Percentiles rank a stretch among this genome's conserved stretches.
Evolutionary conservation across 2,797 vertebrate genomes (phyloP).

Genomic region (Alcedo atthis): DNA sequence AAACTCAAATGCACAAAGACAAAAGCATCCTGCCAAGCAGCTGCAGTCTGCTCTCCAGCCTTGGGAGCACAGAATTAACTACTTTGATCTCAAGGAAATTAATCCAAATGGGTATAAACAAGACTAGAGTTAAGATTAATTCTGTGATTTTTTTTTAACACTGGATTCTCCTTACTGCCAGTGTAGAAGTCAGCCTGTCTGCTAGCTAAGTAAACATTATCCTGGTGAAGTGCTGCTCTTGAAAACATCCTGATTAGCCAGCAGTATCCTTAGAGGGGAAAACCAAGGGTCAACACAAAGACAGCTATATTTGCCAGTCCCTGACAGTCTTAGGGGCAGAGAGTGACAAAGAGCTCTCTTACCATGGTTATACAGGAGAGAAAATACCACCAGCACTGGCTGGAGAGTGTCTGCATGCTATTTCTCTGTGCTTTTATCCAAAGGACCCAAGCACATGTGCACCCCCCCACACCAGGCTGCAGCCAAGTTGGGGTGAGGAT

Average conservation of each 20-base stretch:
- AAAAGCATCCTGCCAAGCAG: not conserved
- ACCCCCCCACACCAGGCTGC: not conserved
- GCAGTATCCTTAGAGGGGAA: not conserved
- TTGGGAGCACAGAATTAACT: not conserved
- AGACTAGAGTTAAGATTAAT: not conserved
- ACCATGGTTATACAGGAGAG: not conserved
- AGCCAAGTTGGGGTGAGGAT: not conserved
- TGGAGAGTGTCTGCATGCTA: not conserved
- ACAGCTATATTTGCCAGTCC: not conserved
- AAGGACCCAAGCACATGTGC: not conserved
- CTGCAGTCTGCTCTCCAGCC: slow-evolving; percentile 2
- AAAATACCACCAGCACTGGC: not conserved
- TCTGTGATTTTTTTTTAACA: not conserved
- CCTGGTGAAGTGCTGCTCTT: not conserved
- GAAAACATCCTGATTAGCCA: not conserved
- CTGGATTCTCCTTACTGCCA: not conserved
- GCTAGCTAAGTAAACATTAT: not conserved
- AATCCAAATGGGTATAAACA: slow-evolving; percentile 31
- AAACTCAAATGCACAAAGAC: not conserved
- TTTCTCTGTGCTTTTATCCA: not conserved
- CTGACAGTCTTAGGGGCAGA: not conserved
- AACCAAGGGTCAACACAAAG: not conserved
- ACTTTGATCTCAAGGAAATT: slow-evolving; percentile 39
- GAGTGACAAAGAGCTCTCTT: not conserved
- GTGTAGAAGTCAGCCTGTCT: not conserved